Evolutionary conservation across 2,888 invertebrate species (phyloP).

Genomic region (Lasioglossum malachurum): DNA sequence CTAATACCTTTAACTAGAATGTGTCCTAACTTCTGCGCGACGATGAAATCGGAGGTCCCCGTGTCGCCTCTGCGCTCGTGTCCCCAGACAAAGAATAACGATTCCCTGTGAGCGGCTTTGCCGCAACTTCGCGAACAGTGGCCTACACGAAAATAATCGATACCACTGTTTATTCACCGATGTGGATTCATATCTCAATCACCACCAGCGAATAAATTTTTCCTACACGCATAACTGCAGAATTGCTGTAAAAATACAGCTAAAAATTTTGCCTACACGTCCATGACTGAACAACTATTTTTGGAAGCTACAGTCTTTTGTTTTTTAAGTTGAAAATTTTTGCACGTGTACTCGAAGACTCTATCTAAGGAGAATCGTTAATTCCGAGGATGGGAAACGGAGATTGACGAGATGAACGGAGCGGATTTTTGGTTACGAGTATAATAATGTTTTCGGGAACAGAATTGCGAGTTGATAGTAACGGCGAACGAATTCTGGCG

Average conservation of each 20-base stretch:
- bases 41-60: constrained; percentile 37
- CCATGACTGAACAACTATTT: too few species aligned
- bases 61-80: background rate
- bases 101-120: background rate
- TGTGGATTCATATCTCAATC: background rate
- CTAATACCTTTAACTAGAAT: constrained; percentile 81
- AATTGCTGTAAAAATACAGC: too few species aligned
- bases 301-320: too few species aligned
- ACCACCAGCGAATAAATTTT: background rate
- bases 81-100: constrained; percentile 20
- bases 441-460: background rate
- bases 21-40: constrained; percentile 69
- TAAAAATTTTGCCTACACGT: too few species aligned
- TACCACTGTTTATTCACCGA: background rate
- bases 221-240: too few species aligned
- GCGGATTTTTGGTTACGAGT: background rate
- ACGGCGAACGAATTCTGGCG: too few species aligned
- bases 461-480: background rate
- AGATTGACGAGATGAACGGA: background rate
- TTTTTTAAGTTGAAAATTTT: too few species aligned
- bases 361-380: too few species aligned
- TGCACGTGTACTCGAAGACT: too few species aligned
- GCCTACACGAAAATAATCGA: background rate
- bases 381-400: too few species aligned
- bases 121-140: background rate